Conservation (phyloP, 2,888 invertebrate species). For the Pandemis heparana region DNA sequence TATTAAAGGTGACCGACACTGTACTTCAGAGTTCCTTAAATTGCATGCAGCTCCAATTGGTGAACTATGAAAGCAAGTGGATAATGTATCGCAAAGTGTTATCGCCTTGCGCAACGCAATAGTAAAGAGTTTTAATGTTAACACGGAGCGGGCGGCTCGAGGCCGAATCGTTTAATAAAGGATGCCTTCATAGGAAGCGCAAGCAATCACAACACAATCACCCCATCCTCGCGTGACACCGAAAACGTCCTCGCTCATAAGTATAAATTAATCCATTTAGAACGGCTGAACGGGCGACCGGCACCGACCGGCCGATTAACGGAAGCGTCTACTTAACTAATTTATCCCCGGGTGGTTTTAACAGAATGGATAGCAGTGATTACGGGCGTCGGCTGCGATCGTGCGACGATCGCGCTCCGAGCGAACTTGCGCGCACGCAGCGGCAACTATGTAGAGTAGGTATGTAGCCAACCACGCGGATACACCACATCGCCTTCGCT, state of each 20-base stretch:
- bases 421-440: slow-evolving; percentile 56
- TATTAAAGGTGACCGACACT: slow-evolving; percentile 32
- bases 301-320: slow-evolving; percentile 84
- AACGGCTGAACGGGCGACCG: slow-evolving; percentile 67
- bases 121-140: slow-evolving; percentile 45
- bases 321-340: slow-evolving; percentile 87
- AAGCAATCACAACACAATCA: slow-evolving; percentile 84
- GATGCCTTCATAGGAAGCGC: slow-evolving; percentile 82
- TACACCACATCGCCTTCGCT: slow-evolving; percentile 1
- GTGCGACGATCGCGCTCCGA: slow-evolving; percentile 65
- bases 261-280: slow-evolving; percentile 87
- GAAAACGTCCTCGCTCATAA: slow-evolving; percentile 85
- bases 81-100: slow-evolving; percentile 43
- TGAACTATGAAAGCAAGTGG: slow-evolving; percentile 42
- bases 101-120: slow-evolving; percentile 44
- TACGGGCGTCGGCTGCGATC: slow-evolving; percentile 74
- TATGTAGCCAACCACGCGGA: slow-evolving; percentile 25
- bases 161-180: slow-evolving; percentile 70
- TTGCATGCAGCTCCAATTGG: slow-evolving; percentile 39
- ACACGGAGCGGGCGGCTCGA: slow-evolving; percentile 46
- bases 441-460: slow-evolving; percentile 44
- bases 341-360: slow-evolving; percentile 86
- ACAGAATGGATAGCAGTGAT: slow-evolving; percentile 87
- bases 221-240: slow-evolving; percentile 85
- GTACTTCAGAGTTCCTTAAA: slow-evolving; percentile 21